Percentiles rank a stretch among this genome's conserved stretches.
Conservation (phyloP, 2,888 invertebrate species). For the Tridacna crocea region DNA sequence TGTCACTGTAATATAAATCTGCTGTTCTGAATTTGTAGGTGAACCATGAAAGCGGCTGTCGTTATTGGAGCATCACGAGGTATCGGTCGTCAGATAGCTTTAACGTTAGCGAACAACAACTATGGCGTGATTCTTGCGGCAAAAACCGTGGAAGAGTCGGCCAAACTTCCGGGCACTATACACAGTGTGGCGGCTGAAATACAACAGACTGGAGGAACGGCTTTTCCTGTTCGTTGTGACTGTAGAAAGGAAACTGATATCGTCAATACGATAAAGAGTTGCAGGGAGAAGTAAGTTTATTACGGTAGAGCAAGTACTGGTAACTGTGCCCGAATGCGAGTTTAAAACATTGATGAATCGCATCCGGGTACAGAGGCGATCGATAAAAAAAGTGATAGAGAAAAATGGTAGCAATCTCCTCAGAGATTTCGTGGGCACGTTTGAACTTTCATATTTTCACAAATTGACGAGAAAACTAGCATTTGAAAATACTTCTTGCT, state of each 20-base stretch:
- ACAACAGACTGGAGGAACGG: constrained; percentile 64
- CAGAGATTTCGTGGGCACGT: too few relatives aligned
- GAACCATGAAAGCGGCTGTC: constrained; percentile 66
- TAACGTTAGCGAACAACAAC: constrained; percentile 69
- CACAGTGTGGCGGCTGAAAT: constrained; percentile 73
- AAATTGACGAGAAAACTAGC: too few relatives aligned
- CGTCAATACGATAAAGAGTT: constrained; percentile 58
- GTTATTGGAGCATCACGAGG: constrained; percentile 78
- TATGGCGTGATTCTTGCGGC: constrained; percentile 76
- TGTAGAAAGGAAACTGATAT: constrained; percentile 71
- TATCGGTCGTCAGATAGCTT: constrained; percentile 76
- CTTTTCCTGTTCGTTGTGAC: constrained; percentile 72
- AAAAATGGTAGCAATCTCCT: too few relatives aligned
- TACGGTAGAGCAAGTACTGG: neutral
- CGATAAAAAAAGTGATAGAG: too few relatives aligned
- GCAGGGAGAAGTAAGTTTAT: constrained; percentile 57
- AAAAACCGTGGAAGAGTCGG: constrained; percentile 68
- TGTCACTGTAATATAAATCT: too few relatives aligned
- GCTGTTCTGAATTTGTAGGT: too few relatives aligned
- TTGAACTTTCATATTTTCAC: too few relatives aligned
- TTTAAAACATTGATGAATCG: too few relatives aligned
- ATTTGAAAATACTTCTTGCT: too few relatives aligned
- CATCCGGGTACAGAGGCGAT: too few relatives aligned
- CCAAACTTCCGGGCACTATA: constrained; percentile 72
- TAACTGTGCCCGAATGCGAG: too few relatives aligned